These are phyloP conservation scores for Takifugu rubripes DNA, from an alignment of 2,797 vertebrate species.

Conservation along the genomic window DNA sequence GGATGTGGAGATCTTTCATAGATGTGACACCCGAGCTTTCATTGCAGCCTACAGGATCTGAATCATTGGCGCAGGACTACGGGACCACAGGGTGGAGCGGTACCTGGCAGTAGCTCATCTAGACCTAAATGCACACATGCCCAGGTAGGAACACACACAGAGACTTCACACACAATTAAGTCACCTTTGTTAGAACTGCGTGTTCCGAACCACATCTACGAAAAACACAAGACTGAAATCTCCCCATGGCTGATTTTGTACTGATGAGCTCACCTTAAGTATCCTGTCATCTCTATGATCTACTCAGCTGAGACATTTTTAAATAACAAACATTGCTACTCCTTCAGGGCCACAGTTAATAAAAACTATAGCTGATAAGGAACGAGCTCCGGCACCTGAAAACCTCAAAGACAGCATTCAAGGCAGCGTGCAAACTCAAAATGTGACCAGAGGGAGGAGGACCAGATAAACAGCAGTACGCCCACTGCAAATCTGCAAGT, in stretches of 20 bases:
- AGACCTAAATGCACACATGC: conserved; percentile 53
- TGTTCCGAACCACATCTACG: too few relatives aligned
- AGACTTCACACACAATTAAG: neutral
- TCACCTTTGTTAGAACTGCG: too few relatives aligned
- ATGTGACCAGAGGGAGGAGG: too few relatives aligned
- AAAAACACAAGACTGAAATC: too few relatives aligned
- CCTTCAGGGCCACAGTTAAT: neutral
- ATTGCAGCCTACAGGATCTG: conserved; percentile 61
- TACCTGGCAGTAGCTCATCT: conserved; percentile 21
- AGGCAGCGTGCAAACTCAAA: too few relatives aligned
- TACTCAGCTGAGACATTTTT: neutral
- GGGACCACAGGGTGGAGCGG: conserved; percentile 43
- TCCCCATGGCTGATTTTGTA: neutral
- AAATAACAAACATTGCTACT: neutral
- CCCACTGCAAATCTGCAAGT: too few relatives aligned
- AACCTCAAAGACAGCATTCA: neutral
- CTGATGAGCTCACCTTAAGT: neutral
- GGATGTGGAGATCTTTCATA: conserved; percentile 20
- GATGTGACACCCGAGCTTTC: conserved; percentile 57
- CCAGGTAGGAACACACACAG: conserved; percentile 52
- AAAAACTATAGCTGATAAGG: too few relatives aligned
- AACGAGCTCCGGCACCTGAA: neutral
- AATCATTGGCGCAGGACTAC: conserved; percentile 49
- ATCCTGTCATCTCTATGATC: neutral
- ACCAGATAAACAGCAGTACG: too few relatives aligned